Evolutionary conservation across 2,113 vertebrate genomes (phyloP).

Genomic region (Lethenteron camtschaticum): DNA sequence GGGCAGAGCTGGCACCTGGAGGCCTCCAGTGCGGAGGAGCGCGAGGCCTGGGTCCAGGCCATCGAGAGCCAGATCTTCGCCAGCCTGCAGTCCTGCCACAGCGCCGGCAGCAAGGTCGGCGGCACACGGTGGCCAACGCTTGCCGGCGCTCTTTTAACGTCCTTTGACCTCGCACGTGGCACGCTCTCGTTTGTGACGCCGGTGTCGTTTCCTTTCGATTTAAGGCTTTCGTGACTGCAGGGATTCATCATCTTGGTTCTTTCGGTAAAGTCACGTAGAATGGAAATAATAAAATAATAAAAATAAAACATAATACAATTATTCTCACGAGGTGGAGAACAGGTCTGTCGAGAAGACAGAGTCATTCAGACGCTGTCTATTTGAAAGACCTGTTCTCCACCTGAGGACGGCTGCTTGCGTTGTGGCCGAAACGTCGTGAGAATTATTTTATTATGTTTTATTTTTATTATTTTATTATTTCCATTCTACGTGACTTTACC

Average conservation of each 20-base stretch:
- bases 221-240: background rate
- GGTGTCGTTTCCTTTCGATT: background rate
- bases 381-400: no score
- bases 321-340: no score
- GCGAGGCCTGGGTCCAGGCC: slow-evolving; percentile 73
- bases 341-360: no score
- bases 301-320: no score
- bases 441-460: background rate
- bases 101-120: slow-evolving; percentile 69
- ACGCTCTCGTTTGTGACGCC: no score
- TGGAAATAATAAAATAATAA: no score
- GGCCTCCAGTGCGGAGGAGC: slow-evolving; percentile 58
- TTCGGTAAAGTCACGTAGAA: no score
- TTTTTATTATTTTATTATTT: background rate
- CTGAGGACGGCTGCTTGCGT: no score
- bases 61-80: slow-evolving; percentile 92
- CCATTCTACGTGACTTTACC: background rate
- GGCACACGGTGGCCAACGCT: background rate
- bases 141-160: background rate
- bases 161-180: no score
- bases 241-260: no score
- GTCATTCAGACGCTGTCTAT: no score
- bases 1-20: slow-evolving; percentile 95
- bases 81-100: slow-evolving; percentile 79
- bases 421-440: no score